Base-by-base conservation (phyloP, 2,888 invertebrate species). In the Lottia scabra region DNA sequence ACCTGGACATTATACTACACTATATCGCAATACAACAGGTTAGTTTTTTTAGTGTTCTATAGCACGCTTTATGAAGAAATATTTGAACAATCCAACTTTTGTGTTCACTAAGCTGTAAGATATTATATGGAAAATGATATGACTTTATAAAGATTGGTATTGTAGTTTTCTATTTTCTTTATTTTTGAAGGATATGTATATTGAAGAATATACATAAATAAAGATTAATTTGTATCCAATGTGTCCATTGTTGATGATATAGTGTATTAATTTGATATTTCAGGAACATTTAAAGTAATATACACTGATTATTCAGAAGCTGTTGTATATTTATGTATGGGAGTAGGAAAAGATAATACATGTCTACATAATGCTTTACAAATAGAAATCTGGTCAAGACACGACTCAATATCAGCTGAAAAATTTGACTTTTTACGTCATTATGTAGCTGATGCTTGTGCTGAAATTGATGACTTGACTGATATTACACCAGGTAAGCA, bases 261-360 rank as follows among this genome's bases (percentile, higher is more conserved):
- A 38, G 38, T 38, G 38, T 6, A 4, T 6, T 2, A 6, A 6
- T 38, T 38, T 38, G 38, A 38, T 43, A 15, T 68, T 62, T 10
- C 68, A 68, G 68, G n/a, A 30, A 45, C 56, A 10, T 13, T 68
- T 26, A 56, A 45, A 38, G n/a, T 68, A 15, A 62, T 68, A 19
- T 30, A 46, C 10, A 30, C 62, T 23, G 62, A 38, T 6, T 48
- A 68, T 38, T 30, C 62, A 19, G 68, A 27, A n/a, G 68, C 62
- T 16, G 15, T 68, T 16, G 38, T 56, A 15, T 68, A 68, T 43
- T 30, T 68, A 10, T 68, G 68, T 38, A 26, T 68, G 56, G 19
- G 38, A 10, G 19, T 43, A 19, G 68, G 38, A 13, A 23, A 30
- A 23, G 68, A 38, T 15, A 38, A 38, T 5, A 56, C 62, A n/a